Conservation (phyloP, 2,113 vertebrate species). For the Gallinago paraguaiae region DNA sequence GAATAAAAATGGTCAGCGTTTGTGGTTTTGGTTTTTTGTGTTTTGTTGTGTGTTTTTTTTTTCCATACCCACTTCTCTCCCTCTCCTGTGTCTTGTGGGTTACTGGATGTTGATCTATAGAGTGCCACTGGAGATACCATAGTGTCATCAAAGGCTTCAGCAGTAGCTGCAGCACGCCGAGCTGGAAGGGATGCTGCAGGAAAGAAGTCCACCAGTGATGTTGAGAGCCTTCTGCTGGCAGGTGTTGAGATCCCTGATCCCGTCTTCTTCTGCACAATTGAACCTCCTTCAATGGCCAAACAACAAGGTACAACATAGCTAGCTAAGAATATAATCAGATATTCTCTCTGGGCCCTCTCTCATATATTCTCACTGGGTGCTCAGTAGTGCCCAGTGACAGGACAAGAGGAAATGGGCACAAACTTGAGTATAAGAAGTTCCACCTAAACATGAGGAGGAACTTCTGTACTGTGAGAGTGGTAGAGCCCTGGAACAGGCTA, state of each 20-base stretch:
- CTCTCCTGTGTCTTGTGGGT: background rate
- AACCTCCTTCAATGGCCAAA: slow-evolving; percentile 89
- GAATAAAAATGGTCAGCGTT: background rate
- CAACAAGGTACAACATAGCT: slow-evolving; percentile 79
- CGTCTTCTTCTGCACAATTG: slow-evolving; percentile 98
- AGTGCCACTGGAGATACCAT: slow-evolving; percentile 95
- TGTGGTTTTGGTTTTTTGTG: background rate
- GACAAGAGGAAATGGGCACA: no score
- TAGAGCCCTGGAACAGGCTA: no score
- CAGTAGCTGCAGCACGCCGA: slow-evolving; percentile 74
- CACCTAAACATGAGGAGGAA: no score
- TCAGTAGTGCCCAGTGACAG: no score
- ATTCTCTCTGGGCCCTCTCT: background rate
- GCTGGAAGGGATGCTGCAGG: slow-evolving; percentile 64
- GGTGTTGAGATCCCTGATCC: slow-evolving; percentile 95
- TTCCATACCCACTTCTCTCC: background rate
- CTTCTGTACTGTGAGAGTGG: no score
- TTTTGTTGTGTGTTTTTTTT: background rate
- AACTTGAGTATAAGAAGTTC: no score
- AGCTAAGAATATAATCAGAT: background rate
- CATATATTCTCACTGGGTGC: no score
- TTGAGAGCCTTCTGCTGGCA: slow-evolving; percentile 80
- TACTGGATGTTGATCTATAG: slow-evolving; percentile 61
- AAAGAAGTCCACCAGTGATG: background rate
- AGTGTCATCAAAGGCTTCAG: slow-evolving; percentile 89